These are phyloP conservation scores for Diabrotica balteata DNA, from an alignment of 2,888 invertebrate species.

Conservation along the genomic window DNA sequence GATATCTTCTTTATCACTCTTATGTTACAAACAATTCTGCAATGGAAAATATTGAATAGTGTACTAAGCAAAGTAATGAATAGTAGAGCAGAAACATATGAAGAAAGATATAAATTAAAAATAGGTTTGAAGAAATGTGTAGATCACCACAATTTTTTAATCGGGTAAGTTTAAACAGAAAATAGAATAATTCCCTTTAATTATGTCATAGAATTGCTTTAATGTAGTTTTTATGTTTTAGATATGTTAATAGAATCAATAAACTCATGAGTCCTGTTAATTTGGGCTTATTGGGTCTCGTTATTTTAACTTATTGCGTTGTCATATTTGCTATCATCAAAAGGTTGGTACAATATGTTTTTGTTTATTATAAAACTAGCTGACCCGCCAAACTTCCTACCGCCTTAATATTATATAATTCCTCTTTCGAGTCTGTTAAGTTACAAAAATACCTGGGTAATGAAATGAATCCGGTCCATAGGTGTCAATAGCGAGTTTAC, in stretches of 20 bases:
- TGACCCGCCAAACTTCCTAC: too few relatives aligned
- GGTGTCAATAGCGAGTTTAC: too few relatives aligned
- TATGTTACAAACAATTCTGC: constrained; percentile 3
- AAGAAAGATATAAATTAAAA: neutral
- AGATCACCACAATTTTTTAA: constrained; percentile 24
- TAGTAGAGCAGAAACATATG: neutral
- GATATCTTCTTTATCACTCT: constrained; percentile 11
- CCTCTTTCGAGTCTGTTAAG: too few relatives aligned
- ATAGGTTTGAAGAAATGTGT: constrained; percentile 11
- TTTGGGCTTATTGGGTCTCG: neutral
- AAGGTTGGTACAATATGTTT: neutral
- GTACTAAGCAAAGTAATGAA: constrained; percentile 2
- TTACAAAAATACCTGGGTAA: too few relatives aligned
- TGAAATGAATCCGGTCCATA: too few relatives aligned
- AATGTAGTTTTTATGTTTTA: constrained; percentile 2
- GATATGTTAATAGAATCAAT: neutral
- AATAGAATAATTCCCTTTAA: neutral
- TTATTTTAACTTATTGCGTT: neutral
- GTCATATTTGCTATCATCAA: neutral
- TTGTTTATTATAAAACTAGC: neutral
- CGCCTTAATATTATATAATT: too few relatives aligned
- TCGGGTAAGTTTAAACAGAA: constrained; percentile 11
- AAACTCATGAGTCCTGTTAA: neutral
- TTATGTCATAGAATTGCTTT: too few relatives aligned
- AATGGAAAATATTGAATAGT: constrained; percentile 17